Percentiles rank a stretch among this genome's conserved stretches.
Conservation (phyloP, 2,113 vertebrate genomes). For the Amazona vittata region DNA sequence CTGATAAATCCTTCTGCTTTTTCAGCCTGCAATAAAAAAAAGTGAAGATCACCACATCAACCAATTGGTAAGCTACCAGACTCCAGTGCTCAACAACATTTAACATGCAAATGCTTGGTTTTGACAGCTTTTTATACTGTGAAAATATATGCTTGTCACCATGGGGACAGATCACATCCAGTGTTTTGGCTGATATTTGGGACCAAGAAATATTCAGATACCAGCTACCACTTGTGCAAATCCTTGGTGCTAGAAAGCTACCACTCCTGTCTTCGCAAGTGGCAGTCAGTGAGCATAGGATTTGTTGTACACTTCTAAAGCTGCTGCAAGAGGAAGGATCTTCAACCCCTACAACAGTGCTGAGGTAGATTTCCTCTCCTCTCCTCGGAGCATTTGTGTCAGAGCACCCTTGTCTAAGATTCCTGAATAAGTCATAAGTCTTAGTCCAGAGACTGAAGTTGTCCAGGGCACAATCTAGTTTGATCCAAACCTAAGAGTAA, state of each 20-base stretch:
- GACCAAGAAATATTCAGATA: neutral
- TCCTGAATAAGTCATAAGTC: neutral
- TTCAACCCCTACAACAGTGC: neutral
- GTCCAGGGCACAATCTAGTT: neutral
- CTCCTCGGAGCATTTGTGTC: neutral
- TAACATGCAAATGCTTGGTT: neutral
- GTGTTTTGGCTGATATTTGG: neutral
- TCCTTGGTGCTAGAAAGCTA: neutral
- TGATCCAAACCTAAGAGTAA: neutral
- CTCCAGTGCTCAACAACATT: neutral
- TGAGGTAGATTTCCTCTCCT: neutral
- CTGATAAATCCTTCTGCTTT: constrained; percentile 96
- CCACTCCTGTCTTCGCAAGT: neutral
- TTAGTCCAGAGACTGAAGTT: neutral
- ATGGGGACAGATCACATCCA: neutral
- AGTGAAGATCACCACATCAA: neutral
- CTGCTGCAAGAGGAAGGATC: neutral
- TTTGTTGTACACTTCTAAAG: neutral
- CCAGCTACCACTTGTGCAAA: neutral
- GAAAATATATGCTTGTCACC: constrained; percentile 26
- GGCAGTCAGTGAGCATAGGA: neutral
- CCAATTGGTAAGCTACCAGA: neutral
- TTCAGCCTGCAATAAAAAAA: constrained; percentile 82
- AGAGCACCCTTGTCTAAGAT: neutral
- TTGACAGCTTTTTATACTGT: neutral